Evolutionary conservation across 2,888 invertebrate species (phyloP), one percentile per base, ranked within the genome.

Genomic region (Oscheius myriophilus): DNA sequence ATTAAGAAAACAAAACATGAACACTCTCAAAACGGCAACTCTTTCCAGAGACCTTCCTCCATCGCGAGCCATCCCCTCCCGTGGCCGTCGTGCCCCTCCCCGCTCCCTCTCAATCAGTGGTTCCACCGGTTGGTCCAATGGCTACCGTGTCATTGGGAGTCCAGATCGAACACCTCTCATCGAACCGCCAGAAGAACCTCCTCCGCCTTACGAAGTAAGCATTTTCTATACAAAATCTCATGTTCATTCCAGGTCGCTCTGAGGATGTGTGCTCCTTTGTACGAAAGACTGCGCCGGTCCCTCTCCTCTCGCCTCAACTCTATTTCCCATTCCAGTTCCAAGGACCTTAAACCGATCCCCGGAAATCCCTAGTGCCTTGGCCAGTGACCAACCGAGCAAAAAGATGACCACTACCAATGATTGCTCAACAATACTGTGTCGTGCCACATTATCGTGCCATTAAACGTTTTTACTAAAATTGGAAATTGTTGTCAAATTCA

Each of bases 161-260:
- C 65, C 65, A 9, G 64, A 67, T 14, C 52, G 68, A 14, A 25
- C 67, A 26, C 70, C 72, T 12, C 39, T 69, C 18, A 51, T 69
- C 7, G 67, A 70, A 12, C 71, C 72, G n/a, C 67, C 71, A n/a
- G 76, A 82, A 66, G 82, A 83, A 55, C 82, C 84, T 3, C 84
- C 84, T 9, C 84, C 84, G 2, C 72, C 83, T 0, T 84, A 84
- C 69, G 84, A 84, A 71, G 84, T 82, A 43, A n/a, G n/a, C n/a
- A n/a, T n/a, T n/a, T n/a, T n/a, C n/a, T 43, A 43, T 43, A 16
- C n/a, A 43, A 14, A 43, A 43, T 16, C 12, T 14, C n/a, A 43
- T 43, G 12, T 16, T 12, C 12, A 43, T 33, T 33, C 9, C 65
- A 91, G 84, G 91, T 91, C 80, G 91, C 91, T 0, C 87, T 92